phyloP scores from a whole-genome alignment of 2,888 invertebrate genomes.

The Napeogenes sylphis region DNA sequence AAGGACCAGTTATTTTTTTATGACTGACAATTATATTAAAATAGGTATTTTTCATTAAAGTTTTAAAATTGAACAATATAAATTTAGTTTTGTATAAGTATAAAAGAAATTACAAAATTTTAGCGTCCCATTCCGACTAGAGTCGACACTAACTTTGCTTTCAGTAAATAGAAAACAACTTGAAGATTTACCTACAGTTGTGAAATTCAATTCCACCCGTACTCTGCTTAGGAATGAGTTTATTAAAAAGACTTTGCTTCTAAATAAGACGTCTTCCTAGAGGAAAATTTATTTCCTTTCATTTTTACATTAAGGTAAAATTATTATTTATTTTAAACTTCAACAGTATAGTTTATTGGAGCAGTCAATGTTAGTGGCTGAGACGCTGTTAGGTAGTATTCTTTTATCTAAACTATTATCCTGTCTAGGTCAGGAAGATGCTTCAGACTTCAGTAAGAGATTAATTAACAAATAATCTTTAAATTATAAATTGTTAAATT shows the following conservation, averaged over 20 bases:
- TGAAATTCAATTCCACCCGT: constrained; percentile 22
- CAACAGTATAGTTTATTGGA: not conserved
- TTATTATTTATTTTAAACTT: constrained; percentile 1
- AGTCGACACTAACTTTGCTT: constrained; percentile 27
- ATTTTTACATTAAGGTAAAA: not conserved
- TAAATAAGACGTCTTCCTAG: constrained; percentile 11
- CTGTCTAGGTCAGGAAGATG: not conserved
- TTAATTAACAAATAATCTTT: no score
- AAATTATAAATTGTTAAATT: no score
- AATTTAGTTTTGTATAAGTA: not conserved
- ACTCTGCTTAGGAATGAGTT: constrained; percentile 17
- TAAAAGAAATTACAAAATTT: constrained; percentile 1
- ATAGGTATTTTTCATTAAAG: not conserved
- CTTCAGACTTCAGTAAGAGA: no score
- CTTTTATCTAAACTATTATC: not conserved
- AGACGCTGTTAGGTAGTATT: not conserved
- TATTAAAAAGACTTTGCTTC: constrained; percentile 14
- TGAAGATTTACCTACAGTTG: constrained; percentile 26
- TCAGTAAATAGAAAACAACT: constrained; percentile 34
- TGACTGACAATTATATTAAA: no score
- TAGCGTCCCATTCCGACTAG: constrained; percentile 2
- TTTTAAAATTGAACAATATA: not conserved
- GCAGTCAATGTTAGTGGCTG: not conserved
- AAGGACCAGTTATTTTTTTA: no score
- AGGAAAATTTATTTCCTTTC: constrained; percentile 1